These are phyloP conservation scores for Stenodera caucasica DNA, from an alignment of 2,888 invertebrate genomes.

Conservation along the genomic window DNA sequence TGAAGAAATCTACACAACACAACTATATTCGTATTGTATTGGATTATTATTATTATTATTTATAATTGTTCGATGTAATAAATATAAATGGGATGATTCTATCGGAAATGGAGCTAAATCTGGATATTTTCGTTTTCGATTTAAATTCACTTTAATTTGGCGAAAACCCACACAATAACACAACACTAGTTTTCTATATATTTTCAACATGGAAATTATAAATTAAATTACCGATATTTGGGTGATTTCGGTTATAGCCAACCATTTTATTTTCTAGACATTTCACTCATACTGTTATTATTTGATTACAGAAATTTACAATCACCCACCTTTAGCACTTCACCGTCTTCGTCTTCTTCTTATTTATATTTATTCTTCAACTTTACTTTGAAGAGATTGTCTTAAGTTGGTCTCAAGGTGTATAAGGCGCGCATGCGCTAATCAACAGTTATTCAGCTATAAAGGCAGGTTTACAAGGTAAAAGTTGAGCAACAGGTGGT, in stretches of 20 bases:
- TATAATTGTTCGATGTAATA: conserved; percentile 7
- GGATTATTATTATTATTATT: conserved; percentile 22
- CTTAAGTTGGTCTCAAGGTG: conserved; percentile 49
- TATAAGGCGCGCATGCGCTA: conserved; percentile 43
- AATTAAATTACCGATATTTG: no score
- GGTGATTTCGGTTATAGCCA: no score
- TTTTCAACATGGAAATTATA: no score
- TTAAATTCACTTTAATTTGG: neutral
- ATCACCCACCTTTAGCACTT: conserved; percentile 5
- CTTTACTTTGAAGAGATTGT: conserved; percentile 38
- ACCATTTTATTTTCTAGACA: no score
- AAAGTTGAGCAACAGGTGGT: conserved; percentile 42
- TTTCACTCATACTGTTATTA: neutral
- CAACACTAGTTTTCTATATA: no score
- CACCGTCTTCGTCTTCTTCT: conserved; percentile 30
- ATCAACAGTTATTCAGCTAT: conserved; percentile 51
- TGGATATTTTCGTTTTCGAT: neutral
- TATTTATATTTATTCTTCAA: no score
- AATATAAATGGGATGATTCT: conserved; percentile 1
- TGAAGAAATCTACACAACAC: conserved; percentile 26
- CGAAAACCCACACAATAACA: neutral
- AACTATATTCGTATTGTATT: conserved; percentile 21
- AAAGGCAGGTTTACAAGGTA: conserved; percentile 51
- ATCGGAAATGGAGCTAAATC: neutral
- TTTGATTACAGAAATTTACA: neutral